Evolutionary conservation across 2,113 vertebrate species (phyloP).

Genomic region (Pluvianellus socialis): DNA sequence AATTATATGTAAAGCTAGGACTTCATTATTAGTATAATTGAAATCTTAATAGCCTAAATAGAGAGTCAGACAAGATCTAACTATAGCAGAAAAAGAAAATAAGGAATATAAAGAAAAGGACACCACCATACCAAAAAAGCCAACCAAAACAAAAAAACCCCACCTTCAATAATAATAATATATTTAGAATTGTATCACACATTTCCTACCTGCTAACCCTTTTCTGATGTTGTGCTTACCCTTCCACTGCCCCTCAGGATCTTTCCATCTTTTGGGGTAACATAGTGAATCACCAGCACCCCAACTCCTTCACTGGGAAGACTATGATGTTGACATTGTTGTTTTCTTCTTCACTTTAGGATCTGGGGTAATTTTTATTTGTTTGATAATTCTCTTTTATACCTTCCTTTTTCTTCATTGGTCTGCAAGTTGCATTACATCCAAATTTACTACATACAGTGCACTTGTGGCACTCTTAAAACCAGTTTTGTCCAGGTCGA

Average conservation of each 20-base stretch:
- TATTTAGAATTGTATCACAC: not conserved
- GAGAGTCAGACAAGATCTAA: not conserved
- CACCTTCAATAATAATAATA: not conserved
- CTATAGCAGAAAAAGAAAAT: not conserved
- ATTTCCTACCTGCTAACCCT: not conserved
- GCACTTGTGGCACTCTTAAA: not conserved
- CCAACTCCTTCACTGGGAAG: not conserved
- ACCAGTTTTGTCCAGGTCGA: not conserved
- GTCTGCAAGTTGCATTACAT: not conserved
- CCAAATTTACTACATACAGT: not conserved
- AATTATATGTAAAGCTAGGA: not conserved
- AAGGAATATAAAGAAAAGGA: not conserved
- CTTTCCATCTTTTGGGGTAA: not conserved
- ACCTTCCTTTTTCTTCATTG: not conserved
- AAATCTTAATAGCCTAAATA: not conserved
- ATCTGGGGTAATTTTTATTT: not conserved
- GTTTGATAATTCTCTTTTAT: not conserved
- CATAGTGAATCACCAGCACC: not conserved
- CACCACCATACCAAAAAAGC: rapidly evolving
- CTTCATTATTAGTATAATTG: not conserved
- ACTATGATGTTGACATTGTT: not conserved
- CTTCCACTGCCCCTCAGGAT: not conserved
- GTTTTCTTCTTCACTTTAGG: not conserved
- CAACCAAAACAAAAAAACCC: not conserved
- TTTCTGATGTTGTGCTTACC: not conserved